Evolutionary conservation across 2,888 invertebrate species (phyloP).

Genomic region (Halictus ligatus): DNA sequence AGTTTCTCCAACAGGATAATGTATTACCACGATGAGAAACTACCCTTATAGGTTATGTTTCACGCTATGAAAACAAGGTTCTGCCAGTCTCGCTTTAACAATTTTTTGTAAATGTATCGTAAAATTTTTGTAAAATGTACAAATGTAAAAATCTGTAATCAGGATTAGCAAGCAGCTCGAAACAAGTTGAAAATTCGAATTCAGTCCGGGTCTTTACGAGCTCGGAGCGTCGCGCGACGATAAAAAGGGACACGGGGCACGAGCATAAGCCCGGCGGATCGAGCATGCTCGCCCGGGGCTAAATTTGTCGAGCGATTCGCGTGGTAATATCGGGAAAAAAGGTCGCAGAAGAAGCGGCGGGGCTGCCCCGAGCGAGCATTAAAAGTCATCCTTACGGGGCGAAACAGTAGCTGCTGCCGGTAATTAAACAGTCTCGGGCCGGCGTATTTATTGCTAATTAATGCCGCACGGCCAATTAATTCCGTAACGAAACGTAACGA

Average conservation of each 20-base stretch:
- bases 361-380: constrained; percentile 18
- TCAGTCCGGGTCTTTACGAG: not conserved
- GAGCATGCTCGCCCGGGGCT: not conserved
- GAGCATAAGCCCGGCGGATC: not conserved
- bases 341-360: constrained; percentile 4
- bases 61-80: too few species aligned
- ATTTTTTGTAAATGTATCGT: too few species aligned
- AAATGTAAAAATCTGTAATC: not conserved
- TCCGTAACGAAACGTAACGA: constrained; percentile 68
- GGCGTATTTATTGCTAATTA: constrained; percentile 62
- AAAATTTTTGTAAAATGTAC: not conserved
- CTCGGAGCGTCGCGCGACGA: not conserved
- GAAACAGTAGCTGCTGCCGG: constrained; percentile 27
- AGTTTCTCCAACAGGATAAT: too few species aligned
- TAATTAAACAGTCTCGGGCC: constrained; percentile 58
- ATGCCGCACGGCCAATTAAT: constrained; percentile 69
- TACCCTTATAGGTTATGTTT: not conserved
- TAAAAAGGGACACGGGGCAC: not conserved
- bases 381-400: constrained; percentile 35
- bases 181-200: not conserved
- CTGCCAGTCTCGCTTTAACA: too few species aligned
- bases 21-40: not conserved
- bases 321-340: constrained; percentile 18
- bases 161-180: not conserved
- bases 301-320: constrained; percentile 38